Percentiles rank a stretch among this genome's conserved stretches.
phyloP scores from a whole-genome alignment of 2,113 vertebrate species.

The Amphilophus citrinellus region DNA sequence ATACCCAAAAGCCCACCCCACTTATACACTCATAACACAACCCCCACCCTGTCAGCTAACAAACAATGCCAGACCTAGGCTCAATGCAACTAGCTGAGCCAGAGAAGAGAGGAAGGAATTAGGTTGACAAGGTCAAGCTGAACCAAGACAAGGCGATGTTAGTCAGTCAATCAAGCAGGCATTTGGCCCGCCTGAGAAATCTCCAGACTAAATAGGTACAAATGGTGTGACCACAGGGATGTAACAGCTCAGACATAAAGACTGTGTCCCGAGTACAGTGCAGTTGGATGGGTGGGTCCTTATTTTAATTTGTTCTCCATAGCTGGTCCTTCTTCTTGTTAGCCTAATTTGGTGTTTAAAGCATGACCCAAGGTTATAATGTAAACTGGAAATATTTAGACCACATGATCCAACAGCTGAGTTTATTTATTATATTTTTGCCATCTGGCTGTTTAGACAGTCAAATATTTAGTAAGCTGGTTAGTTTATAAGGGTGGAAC shows the following conservation, averaged over 20 bases:
- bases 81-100: conserved; percentile 61
- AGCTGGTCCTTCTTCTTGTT: neutral
- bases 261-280: neutral
- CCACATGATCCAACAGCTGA: neutral
- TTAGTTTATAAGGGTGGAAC: neutral
- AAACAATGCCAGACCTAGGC: conserved; percentile 76
- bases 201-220: conserved; percentile 38
- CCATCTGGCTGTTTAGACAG: neutral
- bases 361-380: neutral
- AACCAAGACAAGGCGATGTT: conserved; percentile 61
- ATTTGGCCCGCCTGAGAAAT: conserved; percentile 38
- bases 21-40: conserved; percentile 41
- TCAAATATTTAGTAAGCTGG: neutral
- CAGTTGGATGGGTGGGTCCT: neutral
- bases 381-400: neutral
- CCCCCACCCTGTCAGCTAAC: conserved; percentile 67
- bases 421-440: neutral
- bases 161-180: conserved; percentile 50
- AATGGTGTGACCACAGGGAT: neutral
- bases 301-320: neutral
- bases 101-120: conserved; percentile 59
- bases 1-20: conserved; percentile 27
- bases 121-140: conserved; percentile 72
- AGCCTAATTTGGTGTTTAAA: neutral
- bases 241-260: conserved; percentile 1